These are phyloP conservation scores for Eupithecia inturbata DNA, from an alignment of 2,888 invertebrate genomes.

Conservation along the genomic window DNA sequence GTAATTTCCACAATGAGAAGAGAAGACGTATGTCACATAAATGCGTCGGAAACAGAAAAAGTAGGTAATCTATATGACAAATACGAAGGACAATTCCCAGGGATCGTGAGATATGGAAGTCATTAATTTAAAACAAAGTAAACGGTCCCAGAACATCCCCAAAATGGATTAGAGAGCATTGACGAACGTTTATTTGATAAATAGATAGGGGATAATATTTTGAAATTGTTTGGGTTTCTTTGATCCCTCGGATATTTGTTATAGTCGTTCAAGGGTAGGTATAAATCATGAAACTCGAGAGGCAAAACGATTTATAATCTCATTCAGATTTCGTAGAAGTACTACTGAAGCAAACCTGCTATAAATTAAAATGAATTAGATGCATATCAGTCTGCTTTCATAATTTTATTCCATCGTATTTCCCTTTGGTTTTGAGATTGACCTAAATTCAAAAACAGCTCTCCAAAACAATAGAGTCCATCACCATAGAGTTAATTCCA, in stretches of 20 bases:
- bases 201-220: conserved; percentile 56
- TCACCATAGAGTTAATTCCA: background rate
- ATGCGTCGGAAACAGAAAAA: conserved; percentile 67
- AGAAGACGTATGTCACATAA: conserved; percentile 54
- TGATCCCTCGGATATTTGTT: conserved; percentile 35
- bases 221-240: conserved; percentile 43
- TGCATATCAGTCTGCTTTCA: background rate
- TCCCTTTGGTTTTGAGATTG: background rate
- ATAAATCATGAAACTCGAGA: conserved; percentile 20
- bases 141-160: conserved; percentile 57
- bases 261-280: conserved; percentile 24
- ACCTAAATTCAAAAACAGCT: background rate
- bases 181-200: conserved; percentile 62
- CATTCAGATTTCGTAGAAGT: conserved; percentile 15
- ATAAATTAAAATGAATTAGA: background rate
- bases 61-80: conserved; percentile 76
- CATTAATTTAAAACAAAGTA: conserved; percentile 76
- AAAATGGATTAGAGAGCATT: conserved; percentile 64
- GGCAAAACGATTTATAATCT: conserved; percentile 30
- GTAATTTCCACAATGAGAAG: conserved; percentile 49
- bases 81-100: conserved; percentile 69
- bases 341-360: background rate
- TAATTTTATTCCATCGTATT: background rate
- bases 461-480: conserved; percentile 5
- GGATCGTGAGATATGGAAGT: conserved; percentile 67